Evolutionary conservation across 1,140 invertebrate species (phyloP), one percentile per base, ranked within the genome.

Genomic region (Brachionus rotundiformis): DNA sequence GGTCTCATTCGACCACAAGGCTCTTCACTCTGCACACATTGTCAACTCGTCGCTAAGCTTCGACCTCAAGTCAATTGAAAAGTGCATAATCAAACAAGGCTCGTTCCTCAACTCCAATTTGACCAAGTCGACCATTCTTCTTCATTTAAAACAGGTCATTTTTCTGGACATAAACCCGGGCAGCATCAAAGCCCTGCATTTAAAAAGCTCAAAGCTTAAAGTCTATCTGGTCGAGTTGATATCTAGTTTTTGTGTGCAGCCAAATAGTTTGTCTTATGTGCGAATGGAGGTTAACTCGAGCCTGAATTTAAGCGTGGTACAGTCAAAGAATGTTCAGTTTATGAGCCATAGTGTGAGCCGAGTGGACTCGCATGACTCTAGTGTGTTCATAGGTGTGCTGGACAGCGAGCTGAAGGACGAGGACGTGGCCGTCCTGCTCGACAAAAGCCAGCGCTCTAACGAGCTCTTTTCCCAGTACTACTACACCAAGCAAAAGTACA

Each of bases 321-420:
- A 68, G 7, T 68, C 63, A 36, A 68, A 68, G 29, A 68, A 68
- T 68, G 63, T 68, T 11, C 63, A 68, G 63, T 68, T 68, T 36
- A 68, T 68, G 63, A 3, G 31, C 1, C n/a, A 68, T 2, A 33
- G 63, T 19, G 16, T 68, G 2, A 68, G 6, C 16, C 29, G 16
- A n/a, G 16, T 68, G 36, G 33, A 31, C 27, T 33, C 29, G 13
- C 8, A 68, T 6, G 11, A 68, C 10, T 68, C 63, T 1, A 36
- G 33, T 8, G 6, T 68, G 13, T 68, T 68, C n/a, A 16, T 68
- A 2, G 63, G 63, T 33, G 63, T 68, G 1, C 16, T 16, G 13
- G 63, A 68, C 63, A 29, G 13, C 4, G 59, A 31, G 7, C 25
- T 63, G 13, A n/a, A 33, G 3, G 33, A 68, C 31, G 16, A 19